phyloP scores from a whole-genome alignment of 2,113 vertebrate genomes.

The Anolis carolinensis region DNA sequence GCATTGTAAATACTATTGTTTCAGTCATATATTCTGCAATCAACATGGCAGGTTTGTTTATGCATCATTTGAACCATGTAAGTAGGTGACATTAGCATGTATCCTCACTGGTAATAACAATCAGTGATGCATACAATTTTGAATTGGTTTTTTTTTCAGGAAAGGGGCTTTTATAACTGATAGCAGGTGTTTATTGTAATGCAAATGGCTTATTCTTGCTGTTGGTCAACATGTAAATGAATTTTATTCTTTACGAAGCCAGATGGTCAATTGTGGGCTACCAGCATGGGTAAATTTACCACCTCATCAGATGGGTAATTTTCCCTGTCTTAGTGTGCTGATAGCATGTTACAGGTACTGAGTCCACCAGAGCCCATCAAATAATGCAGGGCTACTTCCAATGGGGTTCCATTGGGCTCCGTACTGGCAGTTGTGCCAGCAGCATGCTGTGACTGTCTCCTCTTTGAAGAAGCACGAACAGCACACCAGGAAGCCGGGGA shows the following conservation, averaged over 20 bases:
- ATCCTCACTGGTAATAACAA: constrained; percentile 33
- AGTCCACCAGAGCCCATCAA: no score
- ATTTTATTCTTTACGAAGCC: constrained; percentile 69
- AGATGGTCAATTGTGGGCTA: constrained; percentile 69
- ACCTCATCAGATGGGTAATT: no score
- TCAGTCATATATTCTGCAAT: constrained; percentile 31
- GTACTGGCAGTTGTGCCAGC: no score
- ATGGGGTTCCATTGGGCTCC: no score
- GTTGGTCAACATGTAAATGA: constrained; percentile 76
- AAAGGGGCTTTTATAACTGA: constrained; percentile 52
- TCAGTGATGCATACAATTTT: constrained; percentile 42
- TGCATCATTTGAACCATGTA: constrained; percentile 41
- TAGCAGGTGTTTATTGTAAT: constrained; percentile 68
- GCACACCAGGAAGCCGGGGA: no score
- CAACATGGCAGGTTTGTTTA: constrained; percentile 38
- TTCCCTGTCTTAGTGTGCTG: no score
- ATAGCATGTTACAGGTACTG: no score
- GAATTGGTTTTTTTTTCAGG: constrained; percentile 34
- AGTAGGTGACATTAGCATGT: constrained; percentile 43
- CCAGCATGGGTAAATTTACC: constrained; percentile 58
- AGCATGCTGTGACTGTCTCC: no score
- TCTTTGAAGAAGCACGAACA: no score
- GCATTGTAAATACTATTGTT: constrained; percentile 32
- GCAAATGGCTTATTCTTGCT: constrained; percentile 48
- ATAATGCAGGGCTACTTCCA: no score